Conservation (phyloP, 2,888 invertebrate species). For the Nemapogon koenigi region DNA sequence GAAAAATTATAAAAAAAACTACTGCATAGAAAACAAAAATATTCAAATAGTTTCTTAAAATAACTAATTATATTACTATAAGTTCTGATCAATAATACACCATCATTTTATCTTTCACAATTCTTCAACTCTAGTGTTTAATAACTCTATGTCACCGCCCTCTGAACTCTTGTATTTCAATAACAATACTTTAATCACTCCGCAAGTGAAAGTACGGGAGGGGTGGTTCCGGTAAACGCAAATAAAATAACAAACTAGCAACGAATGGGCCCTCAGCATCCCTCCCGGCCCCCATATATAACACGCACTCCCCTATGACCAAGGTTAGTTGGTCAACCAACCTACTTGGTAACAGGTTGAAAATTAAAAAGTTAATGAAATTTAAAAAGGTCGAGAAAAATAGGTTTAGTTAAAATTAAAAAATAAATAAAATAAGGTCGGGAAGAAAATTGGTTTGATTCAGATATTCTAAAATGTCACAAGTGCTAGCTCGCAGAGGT, state of each 20-base stretch:
- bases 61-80: no score
- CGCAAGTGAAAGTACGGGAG: constrained; percentile 5
- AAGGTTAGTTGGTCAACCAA: constrained; percentile 16
- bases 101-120: no score
- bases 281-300: constrained; percentile 15
- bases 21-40: no score
- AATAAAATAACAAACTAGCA: constrained; percentile 9
- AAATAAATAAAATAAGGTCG: no score
- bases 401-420: no score
- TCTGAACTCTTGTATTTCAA: constrained; percentile 15
- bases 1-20: no score
- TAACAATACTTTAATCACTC: constrained; percentile 33
- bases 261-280: constrained; percentile 15
- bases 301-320: constrained; percentile 11
- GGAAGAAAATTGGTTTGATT: no score
- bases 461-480: constrained; percentile 1
- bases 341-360: constrained; percentile 16
- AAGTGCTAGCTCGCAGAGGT: constrained; percentile 25
- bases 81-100: no score
- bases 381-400: no score
- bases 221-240: constrained; percentile 4
- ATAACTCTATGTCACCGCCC: constrained; percentile 6
- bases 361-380: no score
- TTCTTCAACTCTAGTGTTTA: constrained; percentile 2
- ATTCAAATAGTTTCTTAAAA: no score